These are phyloP conservation scores for Sus scrofa DNA, from an alignment of 2,113 vertebrate species.

Conservation along the genomic window T2T-Sscrofa CM000818.6:14732001-14732500, in stretches of 20 bases:
- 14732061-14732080: background rate
- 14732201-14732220: background rate
- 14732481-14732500: background rate
- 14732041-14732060: constrained; percentile 17
- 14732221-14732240: background rate
- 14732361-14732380: background rate
- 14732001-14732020: constrained; percentile 16
- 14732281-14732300: constrained; percentile 17
- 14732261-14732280: background rate
- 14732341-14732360: constrained; percentile 19
- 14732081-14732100: background rate
- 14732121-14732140: background rate
- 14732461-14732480: constrained; percentile 12
- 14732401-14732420: background rate
- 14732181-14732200: background rate
- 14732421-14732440: background rate
- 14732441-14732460: background rate
- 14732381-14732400: background rate
- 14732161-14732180: background rate
- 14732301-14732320: background rate
- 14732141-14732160: background rate
- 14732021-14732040: background rate
- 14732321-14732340: background rate
- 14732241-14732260: background rate
- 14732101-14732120: background rate